Base-by-base conservation (phyloP, 2,113 vertebrate species). In the Macroglossus sobrinus region DNA sequence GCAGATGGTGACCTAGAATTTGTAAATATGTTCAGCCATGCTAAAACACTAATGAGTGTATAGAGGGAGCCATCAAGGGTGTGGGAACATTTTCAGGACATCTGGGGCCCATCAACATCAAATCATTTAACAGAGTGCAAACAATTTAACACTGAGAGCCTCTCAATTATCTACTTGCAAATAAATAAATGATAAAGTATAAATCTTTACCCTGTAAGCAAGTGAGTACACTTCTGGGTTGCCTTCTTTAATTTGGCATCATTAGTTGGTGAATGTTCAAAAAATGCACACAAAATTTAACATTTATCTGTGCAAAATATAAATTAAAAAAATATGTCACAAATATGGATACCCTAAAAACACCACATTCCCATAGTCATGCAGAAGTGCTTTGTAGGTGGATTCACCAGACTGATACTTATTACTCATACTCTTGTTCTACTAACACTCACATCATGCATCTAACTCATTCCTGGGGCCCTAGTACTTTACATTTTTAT, bases 1-100 rank as follows among this genome's bases (percentile, higher is more conserved):
- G 84, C 97, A 97, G 97, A 97, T 97, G 96, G 97, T 97, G 97
- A 97, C 97, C 96, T 97, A 97, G 95, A 97, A 97, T 97, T 85
- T 79, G 91, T 78, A 85, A 95, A 95, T 91, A 86, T 92, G 88
- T 95, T 97, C 92, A 96, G 94, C 92, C 88, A 71, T 64, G 88
- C 93, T 92, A 93, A 91, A 75, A 74, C 81, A 53, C 38, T 92
- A 97, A 96, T 96, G 96, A 97, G 90, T 89, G 85, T 80, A 82
- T 14, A 22, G 92, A 96, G 94, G 81, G 88, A 92, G 76, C 11
- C 68, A 89, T 92, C 94, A 91, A 63, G 94, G 76, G 55, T 94
- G 43, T 79, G 93, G 90, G 96, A 95, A 92, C 88, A 94, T 69
- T 97, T 93, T 93, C 81, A 97, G 95, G 96, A 97, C 96, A 97